Percentiles rank a stretch among this genome's conserved stretches.
These are phyloP conservation scores for Anser cygnoides DNA, from an alignment of 2,113 vertebrate genomes.

Conservation along the genomic window DNA sequence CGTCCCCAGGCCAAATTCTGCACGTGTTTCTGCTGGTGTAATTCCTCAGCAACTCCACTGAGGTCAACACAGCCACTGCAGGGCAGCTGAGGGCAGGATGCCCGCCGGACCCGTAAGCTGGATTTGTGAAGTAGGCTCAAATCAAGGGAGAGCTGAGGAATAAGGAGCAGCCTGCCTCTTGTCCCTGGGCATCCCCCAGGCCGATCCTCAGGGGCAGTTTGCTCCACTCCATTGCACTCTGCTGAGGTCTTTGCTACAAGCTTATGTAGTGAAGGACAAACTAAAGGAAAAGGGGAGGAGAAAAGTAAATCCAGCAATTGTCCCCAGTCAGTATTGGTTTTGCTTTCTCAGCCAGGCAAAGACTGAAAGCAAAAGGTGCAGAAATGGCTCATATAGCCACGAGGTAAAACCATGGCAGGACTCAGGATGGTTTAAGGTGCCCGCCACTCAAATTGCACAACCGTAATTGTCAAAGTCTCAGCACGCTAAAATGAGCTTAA, in stretches of 20 bases:
- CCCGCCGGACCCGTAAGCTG: background rate
- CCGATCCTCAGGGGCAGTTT: background rate
- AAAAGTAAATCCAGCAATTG: background rate
- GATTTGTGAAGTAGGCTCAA: background rate
- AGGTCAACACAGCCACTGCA: background rate
- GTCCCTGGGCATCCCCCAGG: background rate
- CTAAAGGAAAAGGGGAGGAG: background rate
- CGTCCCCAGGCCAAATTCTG: background rate
- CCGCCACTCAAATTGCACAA: background rate
- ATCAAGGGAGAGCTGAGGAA: background rate
- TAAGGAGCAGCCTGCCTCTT: background rate
- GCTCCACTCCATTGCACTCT: background rate
- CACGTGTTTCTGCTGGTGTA: background rate
- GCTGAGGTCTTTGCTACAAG: background rate
- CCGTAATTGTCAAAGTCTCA: background rate
- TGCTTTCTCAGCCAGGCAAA: background rate
- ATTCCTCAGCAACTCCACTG: background rate
- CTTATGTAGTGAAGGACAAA: background rate
- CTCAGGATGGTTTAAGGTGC: background rate
- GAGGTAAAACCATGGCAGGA: background rate
- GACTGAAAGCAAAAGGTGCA: background rate
- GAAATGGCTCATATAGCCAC: background rate
- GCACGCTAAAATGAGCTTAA: accelerated
- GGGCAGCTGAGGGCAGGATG: background rate
- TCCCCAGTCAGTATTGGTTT: background rate